Percentiles rank a stretch among this genome's conserved stretches.
phyloP scores from a whole-genome alignment of 2,113 vertebrate genomes.

The Chauna torquata region DNA sequence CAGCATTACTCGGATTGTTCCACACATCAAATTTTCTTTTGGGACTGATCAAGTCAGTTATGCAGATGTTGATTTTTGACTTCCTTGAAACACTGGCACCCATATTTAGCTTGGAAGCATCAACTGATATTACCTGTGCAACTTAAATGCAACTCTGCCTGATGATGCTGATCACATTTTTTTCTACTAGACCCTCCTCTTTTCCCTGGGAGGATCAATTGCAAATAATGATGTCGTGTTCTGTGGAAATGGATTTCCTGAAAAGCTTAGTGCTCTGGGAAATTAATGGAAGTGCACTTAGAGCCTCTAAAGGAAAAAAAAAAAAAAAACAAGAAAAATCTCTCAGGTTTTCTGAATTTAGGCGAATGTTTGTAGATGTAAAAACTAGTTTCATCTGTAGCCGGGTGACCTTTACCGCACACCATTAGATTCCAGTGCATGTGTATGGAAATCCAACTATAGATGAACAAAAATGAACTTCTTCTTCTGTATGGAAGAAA shows the following conservation, averaged over 20 bases:
- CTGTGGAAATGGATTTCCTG: accelerated
- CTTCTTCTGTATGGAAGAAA: not conserved
- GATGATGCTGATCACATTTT: not conserved
- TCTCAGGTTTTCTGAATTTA: not conserved
- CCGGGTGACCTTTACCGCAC: not conserved
- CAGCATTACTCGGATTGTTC: not conserved
- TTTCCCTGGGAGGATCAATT: not conserved
- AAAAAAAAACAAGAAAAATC: not conserved
- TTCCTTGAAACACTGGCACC: accelerated
- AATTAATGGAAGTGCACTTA: not conserved
- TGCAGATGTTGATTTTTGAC: not conserved
- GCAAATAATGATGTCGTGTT: not conserved
- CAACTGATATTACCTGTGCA: not conserved
- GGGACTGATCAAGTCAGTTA: not conserved
- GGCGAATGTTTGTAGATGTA: not conserved
- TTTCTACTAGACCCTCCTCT: not conserved
- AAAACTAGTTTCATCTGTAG: not conserved
- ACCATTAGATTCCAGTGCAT: not conserved
- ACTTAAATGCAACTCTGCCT: not conserved
- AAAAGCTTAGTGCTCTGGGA: not conserved
- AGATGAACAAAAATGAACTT: not conserved
- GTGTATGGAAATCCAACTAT: not conserved
- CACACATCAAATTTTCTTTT: not conserved
- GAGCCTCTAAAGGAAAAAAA: not conserved
- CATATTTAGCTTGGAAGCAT: too few relatives aligned